phyloP scores from a whole-genome alignment of 1,140 invertebrate species.

The Helicoverpa armigera region DNA sequence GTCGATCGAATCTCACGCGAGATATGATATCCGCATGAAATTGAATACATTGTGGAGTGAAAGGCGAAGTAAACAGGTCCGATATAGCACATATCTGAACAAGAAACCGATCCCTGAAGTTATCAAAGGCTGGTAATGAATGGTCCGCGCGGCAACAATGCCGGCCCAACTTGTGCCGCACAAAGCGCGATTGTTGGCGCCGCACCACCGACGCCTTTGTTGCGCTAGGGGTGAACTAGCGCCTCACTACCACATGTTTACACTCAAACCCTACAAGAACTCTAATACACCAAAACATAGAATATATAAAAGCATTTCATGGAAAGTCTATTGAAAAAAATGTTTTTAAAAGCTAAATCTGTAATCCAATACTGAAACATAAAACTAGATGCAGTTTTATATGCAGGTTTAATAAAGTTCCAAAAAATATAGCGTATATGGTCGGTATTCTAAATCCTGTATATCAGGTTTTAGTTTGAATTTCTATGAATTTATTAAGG shows the following conservation, averaged over 20 bases:
- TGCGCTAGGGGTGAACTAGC: conserved; percentile 10
- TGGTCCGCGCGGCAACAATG: conserved; percentile 29
- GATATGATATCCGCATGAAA: conserved; percentile 18
- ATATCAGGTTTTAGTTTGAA: too few relatives aligned
- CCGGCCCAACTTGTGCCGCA: conserved; percentile 35
- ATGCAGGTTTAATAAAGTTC: too few relatives aligned
- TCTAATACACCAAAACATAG: too few relatives aligned
- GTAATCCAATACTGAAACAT: too few relatives aligned
- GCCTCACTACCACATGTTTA: not conserved
- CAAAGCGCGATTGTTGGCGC: conserved; percentile 36
- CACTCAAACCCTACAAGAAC: not conserved
- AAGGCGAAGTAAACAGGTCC: conserved; percentile 17
- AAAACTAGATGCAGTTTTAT: too few relatives aligned
- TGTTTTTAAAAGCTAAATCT: too few relatives aligned
- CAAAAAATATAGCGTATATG: too few relatives aligned
- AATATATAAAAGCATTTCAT: too few relatives aligned
- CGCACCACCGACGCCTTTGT: conserved; percentile 8
- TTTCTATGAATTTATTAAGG: too few relatives aligned
- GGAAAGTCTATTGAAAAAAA: too few relatives aligned
- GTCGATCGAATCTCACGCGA: not conserved
- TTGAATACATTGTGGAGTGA: conserved; percentile 4
- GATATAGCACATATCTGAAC: conserved; percentile 25
- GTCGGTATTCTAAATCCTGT: too few relatives aligned
- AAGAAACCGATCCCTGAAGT: conserved; percentile 44
- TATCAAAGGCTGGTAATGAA: conserved; percentile 49